Evolutionary conservation across 2,888 invertebrate species (phyloP).

Genomic region (Pristionchus maxplancki): DNA sequence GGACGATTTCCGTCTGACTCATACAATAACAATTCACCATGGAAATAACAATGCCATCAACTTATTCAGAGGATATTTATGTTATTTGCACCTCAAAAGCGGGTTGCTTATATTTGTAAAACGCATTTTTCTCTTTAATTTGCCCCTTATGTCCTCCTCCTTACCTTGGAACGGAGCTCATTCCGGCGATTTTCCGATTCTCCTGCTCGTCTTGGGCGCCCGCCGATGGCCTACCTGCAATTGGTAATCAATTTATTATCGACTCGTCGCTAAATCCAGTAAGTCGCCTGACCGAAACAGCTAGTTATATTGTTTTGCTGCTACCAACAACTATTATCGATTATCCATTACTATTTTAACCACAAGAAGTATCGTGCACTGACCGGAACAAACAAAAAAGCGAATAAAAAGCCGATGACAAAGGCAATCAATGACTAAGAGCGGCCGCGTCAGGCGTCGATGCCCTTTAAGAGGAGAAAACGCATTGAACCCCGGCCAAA

Average conservation of each 20-base stretch:
- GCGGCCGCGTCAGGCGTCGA: neutral
- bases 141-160: neutral
- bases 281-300: too few species aligned
- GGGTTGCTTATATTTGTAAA: too few species aligned
- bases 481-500: neutral
- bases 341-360: too few species aligned
- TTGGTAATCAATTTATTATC: too few species aligned
- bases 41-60: too few species aligned
- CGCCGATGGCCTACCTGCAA: conserved; percentile 12
- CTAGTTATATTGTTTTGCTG: too few species aligned
- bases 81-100: too few species aligned
- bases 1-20: neutral
- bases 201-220: conserved; percentile 47
- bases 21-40: neutral
- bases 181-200: neutral
- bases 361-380: neutral
- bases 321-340: too few species aligned
- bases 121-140: too few species aligned
- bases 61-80: too few species aligned
- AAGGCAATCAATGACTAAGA: conserved; percentile 36
- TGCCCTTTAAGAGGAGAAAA: conserved; percentile 24
- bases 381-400: conserved; percentile 43
- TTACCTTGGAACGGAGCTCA: conserved; percentile 1
- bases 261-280: too few species aligned
- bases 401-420: neutral